Conservation (phyloP, 2,113 vertebrate species). For the Pungitius pungitius region DNA sequence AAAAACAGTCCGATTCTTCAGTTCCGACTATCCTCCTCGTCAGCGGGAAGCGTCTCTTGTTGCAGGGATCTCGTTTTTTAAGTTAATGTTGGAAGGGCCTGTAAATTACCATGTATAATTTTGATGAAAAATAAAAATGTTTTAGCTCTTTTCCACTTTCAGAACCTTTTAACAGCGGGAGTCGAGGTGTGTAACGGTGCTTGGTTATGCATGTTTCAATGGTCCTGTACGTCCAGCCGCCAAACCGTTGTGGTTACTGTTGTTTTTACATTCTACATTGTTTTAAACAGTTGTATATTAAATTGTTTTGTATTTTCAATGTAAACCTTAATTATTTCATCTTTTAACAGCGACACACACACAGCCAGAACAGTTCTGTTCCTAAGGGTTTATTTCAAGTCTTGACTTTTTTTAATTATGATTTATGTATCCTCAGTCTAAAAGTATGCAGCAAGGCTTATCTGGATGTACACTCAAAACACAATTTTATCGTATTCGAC, state of each 20-base stretch:
- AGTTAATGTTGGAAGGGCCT: constrained; percentile 73
- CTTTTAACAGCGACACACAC: background rate
- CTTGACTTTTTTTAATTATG: too few species aligned
- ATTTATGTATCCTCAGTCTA: too few species aligned
- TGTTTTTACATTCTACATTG: constrained; percentile 80
- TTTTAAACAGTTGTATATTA: constrained; percentile 85
- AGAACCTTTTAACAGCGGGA: constrained; percentile 67
- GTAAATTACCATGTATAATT: constrained; percentile 80
- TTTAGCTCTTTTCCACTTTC: constrained; percentile 75
- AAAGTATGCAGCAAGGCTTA: background rate
- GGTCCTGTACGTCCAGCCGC: constrained; percentile 46
- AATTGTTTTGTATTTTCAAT: constrained; percentile 85
- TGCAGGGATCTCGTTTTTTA: constrained; percentile 68
- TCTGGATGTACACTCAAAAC: constrained; percentile 1
- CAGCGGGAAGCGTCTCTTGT: constrained; percentile 42
- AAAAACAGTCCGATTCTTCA: constrained; percentile 18
- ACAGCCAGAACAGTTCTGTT: background rate
- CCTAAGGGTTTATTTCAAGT: too few species aligned
- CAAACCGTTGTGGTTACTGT: constrained; percentile 67
- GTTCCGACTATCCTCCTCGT: constrained; percentile 7
- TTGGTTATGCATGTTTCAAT: constrained; percentile 46
- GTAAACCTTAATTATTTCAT: constrained; percentile 29
- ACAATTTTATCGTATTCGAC: constrained; percentile 34
- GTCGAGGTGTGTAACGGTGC: constrained; percentile 35
- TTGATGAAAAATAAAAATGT: constrained; percentile 76